These are phyloP conservation scores for Astur gentilis DNA, from an alignment of 2,113 vertebrate genomes.

Conservation along the genomic window DNA sequence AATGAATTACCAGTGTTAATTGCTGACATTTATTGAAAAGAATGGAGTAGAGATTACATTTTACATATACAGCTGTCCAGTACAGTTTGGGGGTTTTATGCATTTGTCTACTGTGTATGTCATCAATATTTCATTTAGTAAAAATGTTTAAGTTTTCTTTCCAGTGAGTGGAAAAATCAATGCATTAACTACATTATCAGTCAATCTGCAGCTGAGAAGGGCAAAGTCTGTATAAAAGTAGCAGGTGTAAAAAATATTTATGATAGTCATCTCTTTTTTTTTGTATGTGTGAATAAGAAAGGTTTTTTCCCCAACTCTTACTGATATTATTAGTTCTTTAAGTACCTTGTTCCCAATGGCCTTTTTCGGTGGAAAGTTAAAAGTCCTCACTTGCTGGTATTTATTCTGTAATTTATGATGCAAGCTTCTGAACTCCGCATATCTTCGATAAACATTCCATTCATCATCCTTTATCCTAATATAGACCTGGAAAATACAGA, in stretches of 20 bases:
- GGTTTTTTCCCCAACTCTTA: not conserved
- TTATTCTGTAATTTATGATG: conserved; percentile 86
- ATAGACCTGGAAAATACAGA: conserved; percentile 81
- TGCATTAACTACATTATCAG: not conserved
- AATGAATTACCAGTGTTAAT: not conserved
- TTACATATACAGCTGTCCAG: not conserved
- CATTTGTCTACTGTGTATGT: not conserved
- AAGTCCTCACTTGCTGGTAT: conserved; percentile 88
- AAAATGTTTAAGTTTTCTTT: not conserved
- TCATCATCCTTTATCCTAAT: conserved; percentile 97
- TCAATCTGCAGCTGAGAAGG: not conserved
- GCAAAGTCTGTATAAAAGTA: not conserved
- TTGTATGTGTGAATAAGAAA: not conserved
- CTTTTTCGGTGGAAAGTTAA: conserved; percentile 96
- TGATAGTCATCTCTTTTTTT: not conserved
- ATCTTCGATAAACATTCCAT: conserved; percentile 97
- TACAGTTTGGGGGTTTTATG: not conserved
- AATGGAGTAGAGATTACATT: not conserved
- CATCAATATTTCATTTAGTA: not conserved
- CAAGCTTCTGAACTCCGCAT: conserved; percentile 89
- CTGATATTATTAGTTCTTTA: not conserved
- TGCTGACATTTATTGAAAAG: not conserved
- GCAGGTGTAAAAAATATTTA: not conserved
- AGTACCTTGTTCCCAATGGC: conserved; percentile 97
- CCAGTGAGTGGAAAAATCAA: not conserved